Conservation (phyloP, 2,113 vertebrate species). For the Sigmodon hispidus region DNA sequence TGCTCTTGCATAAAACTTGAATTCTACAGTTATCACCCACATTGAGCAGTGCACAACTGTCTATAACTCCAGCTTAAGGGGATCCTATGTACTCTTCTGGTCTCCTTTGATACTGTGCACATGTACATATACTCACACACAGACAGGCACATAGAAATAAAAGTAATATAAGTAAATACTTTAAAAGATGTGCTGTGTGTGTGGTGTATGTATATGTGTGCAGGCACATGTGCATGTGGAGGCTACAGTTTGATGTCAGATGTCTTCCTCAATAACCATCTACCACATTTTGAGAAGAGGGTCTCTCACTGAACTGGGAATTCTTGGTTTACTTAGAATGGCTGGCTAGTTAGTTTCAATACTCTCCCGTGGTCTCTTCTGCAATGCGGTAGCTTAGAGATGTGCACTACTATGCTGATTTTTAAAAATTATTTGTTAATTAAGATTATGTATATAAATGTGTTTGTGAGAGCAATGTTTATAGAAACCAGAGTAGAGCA, state of each 20-base stretch:
- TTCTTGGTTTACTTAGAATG: neutral
- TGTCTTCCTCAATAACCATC: neutral
- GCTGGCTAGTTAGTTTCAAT: neutral
- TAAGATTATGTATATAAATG: neutral
- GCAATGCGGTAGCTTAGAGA: too few species aligned
- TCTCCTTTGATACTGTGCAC: neutral
- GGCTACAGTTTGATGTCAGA: neutral
- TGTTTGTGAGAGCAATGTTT: too few species aligned
- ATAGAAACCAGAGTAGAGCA: neutral
- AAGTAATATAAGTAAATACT: neutral
- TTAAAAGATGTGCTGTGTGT: neutral
- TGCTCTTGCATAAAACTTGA: neutral
- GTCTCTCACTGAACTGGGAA: neutral
- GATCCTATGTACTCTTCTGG: neutral
- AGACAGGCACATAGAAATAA: neutral
- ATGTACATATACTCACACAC: neutral
- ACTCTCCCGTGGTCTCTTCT: neutral
- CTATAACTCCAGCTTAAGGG: neutral
- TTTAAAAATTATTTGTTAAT: neutral
- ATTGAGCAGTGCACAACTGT: neutral
- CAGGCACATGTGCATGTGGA: neutral
- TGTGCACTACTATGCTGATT: rapidly evolving
- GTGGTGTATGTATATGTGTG: neutral
- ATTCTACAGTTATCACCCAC: neutral
- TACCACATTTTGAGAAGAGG: neutral